Percentiles rank a stretch among this genome's conserved stretches.
Conservation (phyloP, 2,113 vertebrate genomes). For the Thermophis baileyi region DNA sequence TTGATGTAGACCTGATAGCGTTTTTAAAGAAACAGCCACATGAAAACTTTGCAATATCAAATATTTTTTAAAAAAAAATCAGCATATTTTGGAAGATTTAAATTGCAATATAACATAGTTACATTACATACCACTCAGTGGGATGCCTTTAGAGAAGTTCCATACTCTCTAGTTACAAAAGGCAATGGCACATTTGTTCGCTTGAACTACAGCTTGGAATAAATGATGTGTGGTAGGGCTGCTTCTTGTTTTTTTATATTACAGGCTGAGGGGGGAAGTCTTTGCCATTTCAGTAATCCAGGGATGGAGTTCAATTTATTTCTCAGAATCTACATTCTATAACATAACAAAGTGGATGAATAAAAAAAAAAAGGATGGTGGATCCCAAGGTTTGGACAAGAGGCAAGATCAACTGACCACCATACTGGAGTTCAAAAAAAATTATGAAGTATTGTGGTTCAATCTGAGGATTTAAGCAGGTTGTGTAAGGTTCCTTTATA, state of each 20-base stretch:
- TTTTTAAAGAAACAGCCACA: not conserved
- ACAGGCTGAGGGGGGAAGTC: not conserved
- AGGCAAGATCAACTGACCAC: not conserved
- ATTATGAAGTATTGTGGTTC: not conserved
- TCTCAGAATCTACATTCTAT: not conserved
- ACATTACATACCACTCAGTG: not conserved
- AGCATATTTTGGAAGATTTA: not conserved
- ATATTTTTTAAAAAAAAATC: not conserved
- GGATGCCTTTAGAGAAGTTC: not conserved
- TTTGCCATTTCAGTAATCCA: not conserved
- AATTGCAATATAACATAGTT: not conserved
- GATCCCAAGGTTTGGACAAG: not conserved
- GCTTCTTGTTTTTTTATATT: not conserved
- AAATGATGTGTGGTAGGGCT: not conserved
- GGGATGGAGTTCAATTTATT: not conserved
- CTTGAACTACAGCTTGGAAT: not conserved
- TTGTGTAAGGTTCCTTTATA: not conserved
- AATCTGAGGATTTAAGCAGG: not conserved
- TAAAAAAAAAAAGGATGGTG: not conserved
- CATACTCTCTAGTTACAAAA: not conserved
- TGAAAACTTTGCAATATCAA: not conserved
- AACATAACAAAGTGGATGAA: not conserved
- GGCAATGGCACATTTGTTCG: not conserved
- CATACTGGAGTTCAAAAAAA: not conserved
- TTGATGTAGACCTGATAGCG: not conserved